A percentile compares a stretch with the other conserved stretches of the same genome.
Evolutionary conservation across 2,888 invertebrate species (phyloP).

Genomic region (Torymus tubicola): DNA sequence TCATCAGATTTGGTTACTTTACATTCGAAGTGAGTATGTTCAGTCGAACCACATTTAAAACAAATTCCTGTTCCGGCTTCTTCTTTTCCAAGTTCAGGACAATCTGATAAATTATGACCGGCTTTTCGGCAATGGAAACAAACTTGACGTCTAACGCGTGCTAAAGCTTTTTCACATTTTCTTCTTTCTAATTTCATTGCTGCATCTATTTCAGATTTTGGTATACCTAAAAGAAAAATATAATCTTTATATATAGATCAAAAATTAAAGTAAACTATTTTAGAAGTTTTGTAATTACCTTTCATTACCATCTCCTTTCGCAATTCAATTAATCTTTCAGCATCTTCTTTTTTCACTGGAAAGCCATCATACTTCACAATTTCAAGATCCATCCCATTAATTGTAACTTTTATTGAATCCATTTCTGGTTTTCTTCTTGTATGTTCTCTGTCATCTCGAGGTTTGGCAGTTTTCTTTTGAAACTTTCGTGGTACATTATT

Average conservation of each 20-base stretch:
- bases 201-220: slow-evolving; percentile 82
- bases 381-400: slow-evolving; percentile 82
- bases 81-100: slow-evolving; percentile 83
- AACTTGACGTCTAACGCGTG: slow-evolving; percentile 82
- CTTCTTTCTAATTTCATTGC: slow-evolving; percentile 84
- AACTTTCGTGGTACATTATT: slow-evolving; percentile 62
- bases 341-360: slow-evolving; percentile 85
- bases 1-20: slow-evolving; percentile 82
- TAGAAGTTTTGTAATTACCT: slow-evolving; percentile 72
- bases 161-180: slow-evolving; percentile 84
- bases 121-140: slow-evolving; percentile 89
- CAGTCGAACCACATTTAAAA: slow-evolving; percentile 93
- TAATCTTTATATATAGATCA: slow-evolving; percentile 24
- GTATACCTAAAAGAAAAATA: slow-evolving; percentile 75
- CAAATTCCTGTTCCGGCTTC: slow-evolving; percentile 84
- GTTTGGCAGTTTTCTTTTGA: slow-evolving; percentile 76
- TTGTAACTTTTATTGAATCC: slow-evolving; percentile 77
- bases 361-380: slow-evolving; percentile 84
- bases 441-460: slow-evolving; percentile 72
- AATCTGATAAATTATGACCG: slow-evolving; percentile 89
- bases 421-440: slow-evolving; percentile 74
- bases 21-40: slow-evolving; percentile 87
- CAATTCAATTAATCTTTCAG: slow-evolving; percentile 81
- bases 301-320: slow-evolving; percentile 82
- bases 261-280: neutral